Base-by-base conservation (phyloP, 2,888 invertebrate species). In the Mechanitis messenoides region DNA sequence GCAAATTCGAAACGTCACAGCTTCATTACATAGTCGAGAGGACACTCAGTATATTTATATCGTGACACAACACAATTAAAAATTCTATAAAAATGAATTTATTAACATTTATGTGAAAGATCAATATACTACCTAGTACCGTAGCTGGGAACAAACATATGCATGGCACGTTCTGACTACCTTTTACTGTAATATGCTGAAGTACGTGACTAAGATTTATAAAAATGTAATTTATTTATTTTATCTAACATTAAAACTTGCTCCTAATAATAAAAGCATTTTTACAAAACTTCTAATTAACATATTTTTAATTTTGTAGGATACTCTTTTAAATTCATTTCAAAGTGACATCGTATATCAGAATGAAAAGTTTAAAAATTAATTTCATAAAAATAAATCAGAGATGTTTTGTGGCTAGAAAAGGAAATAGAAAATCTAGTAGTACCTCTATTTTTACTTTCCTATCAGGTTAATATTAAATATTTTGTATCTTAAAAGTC, bases 151-250 rank as follows among this genome's bases (percentile, higher is more conserved):
- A 50, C 47, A 42, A 55, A 47, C 33, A 33, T 42, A 61, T 61
- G 47, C 58, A 46, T 47, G 33, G 33, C 61, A 61, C 61, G 61
- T 55, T 45, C 42, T 4, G 31, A 28, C 47, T 47, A 61, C 55
- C 57, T 58, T 55, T 61, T 54, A 61, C 55, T 61, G 47, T 58
- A 55, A 61, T 55, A 58, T 55, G 45, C 53, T 33, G 42, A 6
- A 1, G 47, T 58, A 58, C 55, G 53, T 58, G 58, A 58, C 58
- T 45, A 55, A 35, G 45, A 58, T 55, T 55, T 50, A 50, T 11
- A 50, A 50, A 50, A 28, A 20, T 3, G 5, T 20, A 1, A 2
- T n/a, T 47, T 20, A 6, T 20, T 47, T 20, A 6, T 20, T 47
- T 5, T 6, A 5, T 3, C 35, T 1, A 2, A n/a, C 47, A 20